Base-by-base conservation (phyloP, 2,113 vertebrate species). In the Herpailurus yagouaroundi region DNA sequence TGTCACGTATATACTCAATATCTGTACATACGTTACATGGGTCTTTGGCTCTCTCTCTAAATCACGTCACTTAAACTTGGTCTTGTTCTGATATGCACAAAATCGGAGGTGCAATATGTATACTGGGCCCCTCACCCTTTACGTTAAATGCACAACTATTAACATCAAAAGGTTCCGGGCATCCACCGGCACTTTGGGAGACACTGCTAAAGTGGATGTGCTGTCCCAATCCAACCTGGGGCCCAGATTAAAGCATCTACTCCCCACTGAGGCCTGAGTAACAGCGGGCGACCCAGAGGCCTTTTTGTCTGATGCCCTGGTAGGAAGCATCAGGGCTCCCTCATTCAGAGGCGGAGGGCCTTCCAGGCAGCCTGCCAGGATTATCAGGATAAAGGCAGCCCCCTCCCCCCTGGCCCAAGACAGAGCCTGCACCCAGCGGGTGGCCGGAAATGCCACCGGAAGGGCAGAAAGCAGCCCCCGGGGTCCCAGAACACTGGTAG, bases 281-380 rank as follows among this genome's bases (percentile, higher is more conserved):
- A 4, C 50, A 13, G 45, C 10, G 57, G n/a, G 80, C 1, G n/a
- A 21, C 69, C 38, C 64, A 3, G 29, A 57, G 64, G 73, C 27
- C 90, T 79, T 79, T 19, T 9, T 15, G 66, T 83, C 63, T 52
- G 68, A 18, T 13, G 81, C 48, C 50, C 64, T 16, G 27, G 29
- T 16, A 5, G 66, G 95, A 50, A 27, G 73, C 74, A 13, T 71
- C 83, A 89, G 97, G 66, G 85, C 69, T 94, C 25, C 13, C 96
- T 64, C 96, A 68, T 89, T 91, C 29, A 48, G 64, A 8, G 41
- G 23, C 3, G 50, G 52, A 45, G 55, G 76, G 95, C 94, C 55
- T 19, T 91, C 87, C 95, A 94, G 33, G 95, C 91, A 60, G 94
- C 81, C 13, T 3, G 74, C 91, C 96, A 63, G 66, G 48, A 27